Base-by-base conservation (phyloP, 2,113 vertebrate species). In the Alces alces region DNA sequence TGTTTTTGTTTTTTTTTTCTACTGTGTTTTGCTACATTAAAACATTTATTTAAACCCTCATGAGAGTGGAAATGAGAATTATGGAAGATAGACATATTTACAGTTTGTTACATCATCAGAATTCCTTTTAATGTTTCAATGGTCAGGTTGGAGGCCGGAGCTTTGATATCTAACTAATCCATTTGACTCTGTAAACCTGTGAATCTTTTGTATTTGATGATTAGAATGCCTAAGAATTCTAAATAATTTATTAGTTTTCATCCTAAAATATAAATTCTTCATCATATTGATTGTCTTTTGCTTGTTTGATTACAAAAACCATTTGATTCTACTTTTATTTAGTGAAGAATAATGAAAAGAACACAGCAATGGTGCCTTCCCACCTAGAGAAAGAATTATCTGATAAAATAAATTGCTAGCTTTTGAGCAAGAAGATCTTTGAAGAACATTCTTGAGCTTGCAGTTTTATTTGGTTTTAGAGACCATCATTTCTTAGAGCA, bases 121-220 rank as follows among this genome's bases (percentile, higher is more conserved):
- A 79, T 96, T 94, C 30, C 73, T 97, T 60, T 73, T 90, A 93
- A 55, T 92, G 61, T 27, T 97, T 73, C 43, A 36, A 28, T 96
- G 95, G 16, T 39, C 92, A 30, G 64, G 21, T 47, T 47, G 3
- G 58, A 87, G 28, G 57, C 84, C 64, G 76, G 21, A 76, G 73
- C 80, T 96, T 97, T 96, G 91, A 92, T 95, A 97, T 96, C 36
- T 87, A 95, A 94, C 94, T 95, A 97, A 95, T 93, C 39, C n/a
- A 66, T 84, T 98, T 86, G 73, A 54, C 16, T 89, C 7, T 80
- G 45, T 64, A 89, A 96, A 87, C 15, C 50, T 66, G 13, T 80
- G 27, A 73, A 28, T 78, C 39, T 89, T 95, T 88, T 50, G 39
- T 50, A 82, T 82, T 86, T 97, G 28, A 86, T 84, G 33, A 64